Evolutionary conservation across 1,140 invertebrate genomes (phyloP).

Genomic region (Octopus sinensis): DNA sequence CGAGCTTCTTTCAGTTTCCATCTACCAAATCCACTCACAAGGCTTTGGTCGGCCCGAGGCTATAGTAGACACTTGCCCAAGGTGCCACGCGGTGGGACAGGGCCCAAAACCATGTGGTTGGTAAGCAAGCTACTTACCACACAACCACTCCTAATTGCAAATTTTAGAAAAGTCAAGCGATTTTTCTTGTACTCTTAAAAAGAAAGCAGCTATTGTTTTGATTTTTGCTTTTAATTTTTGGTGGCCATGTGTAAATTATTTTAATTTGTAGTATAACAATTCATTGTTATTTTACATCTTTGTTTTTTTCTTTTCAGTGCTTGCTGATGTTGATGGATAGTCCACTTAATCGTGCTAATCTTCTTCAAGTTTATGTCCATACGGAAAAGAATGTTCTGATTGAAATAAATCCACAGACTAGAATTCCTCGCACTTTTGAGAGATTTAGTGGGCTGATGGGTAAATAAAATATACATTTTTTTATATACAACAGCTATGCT

Average conservation of each 20-base stretch:
- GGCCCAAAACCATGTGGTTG: too few species aligned
- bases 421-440: constrained; percentile 97
- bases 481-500: too few species aligned
- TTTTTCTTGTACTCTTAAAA: background rate
- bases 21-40: too few species aligned
- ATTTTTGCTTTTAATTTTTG: background rate
- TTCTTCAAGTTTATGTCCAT: constrained; percentile 83
- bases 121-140: too few species aligned
- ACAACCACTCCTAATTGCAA: background rate
- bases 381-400: constrained; percentile 97
- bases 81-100: too few species aligned
- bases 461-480: constrained; percentile 56
- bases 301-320: constrained; percentile 62
- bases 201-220: background rate
- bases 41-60: too few species aligned
- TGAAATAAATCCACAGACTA: constrained; percentile 96
- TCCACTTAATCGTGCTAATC: constrained; percentile 84
- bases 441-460: constrained; percentile 97
- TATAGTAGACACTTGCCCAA: too few species aligned
- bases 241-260: background rate
- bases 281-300: background rate
- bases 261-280: background rate
- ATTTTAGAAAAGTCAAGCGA: background rate
- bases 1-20: too few species aligned
- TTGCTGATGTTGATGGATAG: constrained; percentile 94